Conservation (phyloP, 2,888 invertebrate species). For the Linnaemya tessellans region DNA sequence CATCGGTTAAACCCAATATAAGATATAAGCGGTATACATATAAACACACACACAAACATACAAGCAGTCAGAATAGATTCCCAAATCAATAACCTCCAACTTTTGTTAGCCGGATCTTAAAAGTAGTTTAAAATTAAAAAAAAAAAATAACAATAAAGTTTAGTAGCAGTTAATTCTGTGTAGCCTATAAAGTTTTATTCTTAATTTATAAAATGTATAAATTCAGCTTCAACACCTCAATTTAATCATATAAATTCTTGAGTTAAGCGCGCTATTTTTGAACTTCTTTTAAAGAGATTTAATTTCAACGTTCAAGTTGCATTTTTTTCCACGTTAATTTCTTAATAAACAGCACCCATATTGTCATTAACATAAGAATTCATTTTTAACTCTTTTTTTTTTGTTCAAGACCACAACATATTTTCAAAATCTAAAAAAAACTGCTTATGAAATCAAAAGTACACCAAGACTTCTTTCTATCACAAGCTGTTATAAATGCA, state of each 20-base stretch:
- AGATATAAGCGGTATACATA: no score
- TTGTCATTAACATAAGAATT: conserved; percentile 61
- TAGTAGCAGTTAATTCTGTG: no score
- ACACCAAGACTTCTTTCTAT: conserved; percentile 33
- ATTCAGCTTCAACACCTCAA: neutral
- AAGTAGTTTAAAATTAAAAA: no score
- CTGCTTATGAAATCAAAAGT: conserved; percentile 64
- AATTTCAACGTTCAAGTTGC: neutral
- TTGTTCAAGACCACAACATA: conserved; percentile 41
- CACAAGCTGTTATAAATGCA: conserved; percentile 61
- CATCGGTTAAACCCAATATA: no score
- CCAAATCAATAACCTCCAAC: no score
- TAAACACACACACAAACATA: no score
- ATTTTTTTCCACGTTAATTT: conserved; percentile 45
- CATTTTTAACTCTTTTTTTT: conserved; percentile 27
- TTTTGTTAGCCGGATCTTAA: no score
- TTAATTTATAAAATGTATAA: neutral
- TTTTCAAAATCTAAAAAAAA: conserved; percentile 60
- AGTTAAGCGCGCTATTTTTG: neutral
- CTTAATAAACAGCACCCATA: conserved; percentile 57
- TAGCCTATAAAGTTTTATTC: no score
- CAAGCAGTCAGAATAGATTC: no score
- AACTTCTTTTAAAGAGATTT: neutral
- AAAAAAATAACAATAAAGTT: neutral
- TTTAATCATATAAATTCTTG: neutral